phyloP scores from a whole-genome alignment of 2,888 invertebrate species.

The Pantelozetes paolii region DNA sequence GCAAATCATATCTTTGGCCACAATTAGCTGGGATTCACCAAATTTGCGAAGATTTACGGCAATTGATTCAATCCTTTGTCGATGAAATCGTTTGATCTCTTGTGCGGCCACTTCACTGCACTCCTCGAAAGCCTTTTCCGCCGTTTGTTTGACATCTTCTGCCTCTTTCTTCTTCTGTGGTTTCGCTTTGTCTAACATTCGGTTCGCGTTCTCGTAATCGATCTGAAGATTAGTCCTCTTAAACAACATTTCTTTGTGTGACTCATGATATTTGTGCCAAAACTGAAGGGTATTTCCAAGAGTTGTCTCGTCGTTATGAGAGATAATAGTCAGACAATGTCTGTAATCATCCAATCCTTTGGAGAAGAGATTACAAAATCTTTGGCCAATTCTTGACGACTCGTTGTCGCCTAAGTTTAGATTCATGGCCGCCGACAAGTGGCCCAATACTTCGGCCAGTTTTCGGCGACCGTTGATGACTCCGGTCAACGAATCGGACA shows the following conservation, averaged over 20 bases:
- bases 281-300: conserved; percentile 53
- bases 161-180: conserved; percentile 52
- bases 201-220: conserved; percentile 54
- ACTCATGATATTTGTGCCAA: conserved; percentile 52
- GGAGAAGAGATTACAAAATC: conserved; percentile 50
- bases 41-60: conserved; percentile 45
- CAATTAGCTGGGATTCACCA: conserved; percentile 45
- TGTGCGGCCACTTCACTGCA: conserved; percentile 54
- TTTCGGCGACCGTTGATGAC: conserved; percentile 52
- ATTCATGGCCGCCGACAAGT: conserved; percentile 49
- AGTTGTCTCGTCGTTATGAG: conserved; percentile 52
- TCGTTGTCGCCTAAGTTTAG: conserved; percentile 45
- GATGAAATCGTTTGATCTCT: conserved; percentile 50
- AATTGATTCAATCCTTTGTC: conserved; percentile 44
- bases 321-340: conserved; percentile 51
- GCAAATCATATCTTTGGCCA: conserved; percentile 45
- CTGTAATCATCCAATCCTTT: conserved; percentile 50
- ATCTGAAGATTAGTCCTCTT: conserved; percentile 53
- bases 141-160: conserved; percentile 52
- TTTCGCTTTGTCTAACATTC: conserved; percentile 54
- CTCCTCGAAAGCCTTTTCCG: conserved; percentile 54
- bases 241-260: conserved; percentile 53
- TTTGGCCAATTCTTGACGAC: not conserved
- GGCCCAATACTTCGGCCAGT: conserved; percentile 48
- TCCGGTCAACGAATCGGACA: conserved; percentile 52